Percentiles rank a stretch among this genome's conserved stretches.
Conservation (phyloP, 2,888 invertebrate species). For the Folsomia candida region DNA sequence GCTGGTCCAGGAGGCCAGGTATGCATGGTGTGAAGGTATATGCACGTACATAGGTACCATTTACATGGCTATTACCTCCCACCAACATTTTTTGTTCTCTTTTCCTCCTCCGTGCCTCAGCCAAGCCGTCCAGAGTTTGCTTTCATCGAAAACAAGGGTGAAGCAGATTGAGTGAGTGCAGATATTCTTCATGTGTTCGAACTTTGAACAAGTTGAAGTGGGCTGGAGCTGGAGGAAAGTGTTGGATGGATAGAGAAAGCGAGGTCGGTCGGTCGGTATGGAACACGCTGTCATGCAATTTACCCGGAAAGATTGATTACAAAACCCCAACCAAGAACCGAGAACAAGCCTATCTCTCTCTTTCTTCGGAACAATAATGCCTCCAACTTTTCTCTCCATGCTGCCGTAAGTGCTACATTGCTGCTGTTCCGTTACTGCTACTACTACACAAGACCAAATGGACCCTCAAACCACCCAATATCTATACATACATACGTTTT, state of each 20-base stretch:
- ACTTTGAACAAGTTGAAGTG: background rate
- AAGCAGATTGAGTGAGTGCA: background rate
- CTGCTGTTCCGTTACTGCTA: background rate
- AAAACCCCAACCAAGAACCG: background rate
- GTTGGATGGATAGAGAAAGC: background rate
- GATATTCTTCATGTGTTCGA: background rate
- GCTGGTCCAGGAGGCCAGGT: background rate
- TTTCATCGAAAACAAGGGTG: conserved; percentile 25
- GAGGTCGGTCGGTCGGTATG: background rate
- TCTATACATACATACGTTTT: background rate
- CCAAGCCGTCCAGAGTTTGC: conserved; percentile 19
- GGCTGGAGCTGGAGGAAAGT: background rate
- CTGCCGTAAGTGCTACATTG: no score
- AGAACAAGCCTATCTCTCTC: conserved; percentile 13
- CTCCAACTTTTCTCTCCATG: no score
- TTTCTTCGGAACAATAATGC: no score
- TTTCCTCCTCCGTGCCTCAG: background rate
- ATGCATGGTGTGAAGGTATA: no score
- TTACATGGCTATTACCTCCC: background rate
- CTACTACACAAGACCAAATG: background rate
- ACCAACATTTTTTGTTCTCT: conserved; percentile 1
- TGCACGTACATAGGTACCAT: background rate
- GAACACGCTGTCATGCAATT: conserved; percentile 20
- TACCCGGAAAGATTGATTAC: conserved; percentile 19
- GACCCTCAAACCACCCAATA: background rate